Evolutionary conservation across 2,888 invertebrate genomes (phyloP), one percentile per base, ranked within the genome.

Genomic region (Amorpha juglandis): DNA sequence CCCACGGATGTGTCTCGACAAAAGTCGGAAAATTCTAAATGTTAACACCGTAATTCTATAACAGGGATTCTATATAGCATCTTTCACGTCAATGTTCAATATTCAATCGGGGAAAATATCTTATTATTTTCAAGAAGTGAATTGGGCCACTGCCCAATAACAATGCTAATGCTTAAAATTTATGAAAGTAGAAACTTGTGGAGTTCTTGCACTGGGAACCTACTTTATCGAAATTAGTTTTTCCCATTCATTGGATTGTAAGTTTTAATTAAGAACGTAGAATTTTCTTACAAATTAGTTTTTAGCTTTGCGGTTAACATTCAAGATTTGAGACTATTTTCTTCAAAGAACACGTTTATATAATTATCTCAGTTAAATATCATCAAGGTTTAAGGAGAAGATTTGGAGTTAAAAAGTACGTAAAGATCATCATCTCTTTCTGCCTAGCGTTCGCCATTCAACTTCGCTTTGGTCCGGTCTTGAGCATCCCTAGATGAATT

Each of bases 91-190:
- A 48, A n/a, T n/a, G n/a, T n/a, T n/a, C 35, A 16, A 55, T 35
- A 38, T 55, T 38, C 11, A 55, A 55, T 38, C 2, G 9, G 38
- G 35, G 7, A 16, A n/a, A 55, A 55, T 16, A 16, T 55, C 16
- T n/a, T 53, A 53, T 16, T 38, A n/a, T 12, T 55, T 51, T 48
- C 8, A 16, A 48, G 72, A 75, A 74, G 75, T 77, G 77, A 75
- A 74, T 77, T 75, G 75, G 73, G 73, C 65, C 69, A 62, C 68
- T 71, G 71, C 77, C 72, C 69, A 77, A 77, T 75, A 76, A 75
- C 77, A 74, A 73, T 73, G 77, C 75, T 74, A 73, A 55, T 55
- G 16, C 55, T 55, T 16, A 16, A 38, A 55, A 16, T 38, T 38
- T 3, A 16, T 55, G 8, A 55, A 38, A 35, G 55, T 35, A 55